These are phyloP conservation scores for Nyctibius grandis DNA, from an alignment of 2,797 vertebrate species.

Conservation along the genomic window DNA sequence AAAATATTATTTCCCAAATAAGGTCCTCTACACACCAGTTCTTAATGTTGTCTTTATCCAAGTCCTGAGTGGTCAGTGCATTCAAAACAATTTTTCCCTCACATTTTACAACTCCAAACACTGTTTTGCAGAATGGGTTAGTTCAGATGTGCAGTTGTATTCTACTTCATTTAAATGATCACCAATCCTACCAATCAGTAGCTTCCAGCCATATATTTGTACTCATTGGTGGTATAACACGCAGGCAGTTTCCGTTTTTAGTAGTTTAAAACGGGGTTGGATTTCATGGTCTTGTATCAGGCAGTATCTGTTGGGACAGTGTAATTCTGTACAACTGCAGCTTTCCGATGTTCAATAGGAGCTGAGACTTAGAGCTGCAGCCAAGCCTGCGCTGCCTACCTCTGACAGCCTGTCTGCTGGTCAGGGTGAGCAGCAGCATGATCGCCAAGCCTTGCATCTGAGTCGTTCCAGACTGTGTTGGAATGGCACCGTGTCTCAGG, in stretches of 20 bases:
- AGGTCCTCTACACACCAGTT: background rate
- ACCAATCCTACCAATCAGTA: fast-evolving
- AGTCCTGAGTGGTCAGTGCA: background rate
- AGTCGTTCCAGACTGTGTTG: fast-evolving
- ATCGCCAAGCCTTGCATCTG: background rate
- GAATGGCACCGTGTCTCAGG: background rate
- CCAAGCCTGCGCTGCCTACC: background rate
- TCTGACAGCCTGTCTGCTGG: background rate
- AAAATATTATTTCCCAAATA: background rate
- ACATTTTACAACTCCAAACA: background rate
- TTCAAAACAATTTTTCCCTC: background rate
- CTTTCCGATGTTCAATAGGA: background rate
- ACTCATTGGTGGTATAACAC: background rate
- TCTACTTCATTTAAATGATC: background rate
- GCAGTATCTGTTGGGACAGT: background rate
- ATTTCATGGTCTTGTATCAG: background rate
- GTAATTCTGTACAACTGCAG: background rate
- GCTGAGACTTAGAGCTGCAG: background rate
- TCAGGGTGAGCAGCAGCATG: background rate
- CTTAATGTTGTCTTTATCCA: background rate
- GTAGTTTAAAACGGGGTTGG: background rate
- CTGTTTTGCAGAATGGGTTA: background rate
- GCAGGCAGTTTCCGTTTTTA: background rate
- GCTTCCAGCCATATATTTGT: background rate
- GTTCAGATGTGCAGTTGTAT: background rate